Percentiles rank a stretch among this genome's conserved stretches.
These are phyloP conservation scores for Cephalopholis sonnerati DNA, from an alignment of 2,113 vertebrate genomes.

Conservation along the genomic window DNA sequence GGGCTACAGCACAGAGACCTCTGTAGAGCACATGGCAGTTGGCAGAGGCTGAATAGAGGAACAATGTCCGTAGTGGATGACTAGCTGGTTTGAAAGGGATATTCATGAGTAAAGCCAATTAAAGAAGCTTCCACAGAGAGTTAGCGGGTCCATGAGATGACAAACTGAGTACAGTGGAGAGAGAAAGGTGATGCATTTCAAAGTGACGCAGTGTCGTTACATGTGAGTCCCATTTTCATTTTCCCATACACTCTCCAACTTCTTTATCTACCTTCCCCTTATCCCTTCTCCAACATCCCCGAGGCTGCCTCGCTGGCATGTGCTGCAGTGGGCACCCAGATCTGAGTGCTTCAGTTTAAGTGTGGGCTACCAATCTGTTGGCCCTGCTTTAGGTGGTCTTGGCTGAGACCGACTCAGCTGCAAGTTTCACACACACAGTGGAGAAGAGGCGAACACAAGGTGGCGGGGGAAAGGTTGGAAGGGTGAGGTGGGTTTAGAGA, in stretches of 20 bases:
- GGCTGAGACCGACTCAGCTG: constrained; percentile 49
- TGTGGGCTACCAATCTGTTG: constrained; percentile 51
- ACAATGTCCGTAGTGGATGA: constrained; percentile 51
- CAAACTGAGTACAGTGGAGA: constrained; percentile 7
- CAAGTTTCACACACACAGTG: constrained; percentile 68
- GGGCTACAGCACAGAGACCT: constrained; percentile 57
- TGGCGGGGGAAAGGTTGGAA: constrained; percentile 46
- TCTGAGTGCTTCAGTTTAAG: constrained; percentile 56
- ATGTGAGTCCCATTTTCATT: constrained; percentile 44
- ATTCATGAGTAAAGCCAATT: constrained; percentile 68
- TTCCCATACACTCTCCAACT: constrained; percentile 34
- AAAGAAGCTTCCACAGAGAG: constrained; percentile 41
- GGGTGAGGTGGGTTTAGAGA: constrained; percentile 43
- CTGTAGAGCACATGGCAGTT: constrained; percentile 70
- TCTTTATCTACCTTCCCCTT: constrained; percentile 37
- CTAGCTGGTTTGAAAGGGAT: constrained; percentile 55
- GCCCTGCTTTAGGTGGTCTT: constrained; percentile 62
- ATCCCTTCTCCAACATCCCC: constrained; percentile 52
- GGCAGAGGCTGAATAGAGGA: constrained; percentile 65
- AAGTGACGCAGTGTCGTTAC: constrained; percentile 40
- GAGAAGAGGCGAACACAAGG: constrained; percentile 44
- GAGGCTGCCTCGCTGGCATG: constrained; percentile 45
- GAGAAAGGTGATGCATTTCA: constrained; percentile 32
- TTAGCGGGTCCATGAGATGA: constrained; percentile 37
- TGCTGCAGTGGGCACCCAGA: constrained; percentile 44